These are phyloP conservation scores for Helicorthomorpha holstii DNA, from an alignment of 1,140 invertebrate genomes.

Conservation along the genomic window DNA sequence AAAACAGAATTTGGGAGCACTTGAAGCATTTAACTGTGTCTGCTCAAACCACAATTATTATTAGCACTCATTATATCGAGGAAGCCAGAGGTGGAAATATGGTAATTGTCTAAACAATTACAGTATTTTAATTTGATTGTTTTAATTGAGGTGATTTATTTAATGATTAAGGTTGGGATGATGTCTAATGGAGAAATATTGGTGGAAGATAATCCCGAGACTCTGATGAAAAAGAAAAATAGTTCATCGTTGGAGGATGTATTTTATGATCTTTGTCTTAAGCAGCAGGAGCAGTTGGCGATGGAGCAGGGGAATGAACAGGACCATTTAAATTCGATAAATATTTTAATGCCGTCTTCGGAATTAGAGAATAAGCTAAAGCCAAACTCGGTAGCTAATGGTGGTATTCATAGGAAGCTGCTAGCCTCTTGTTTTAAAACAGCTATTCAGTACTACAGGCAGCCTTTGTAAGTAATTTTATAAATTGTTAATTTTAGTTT, in stretches of 20 bases:
- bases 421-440: too few species aligned
- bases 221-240: slow-evolving; percentile 60
- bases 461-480: too few species aligned
- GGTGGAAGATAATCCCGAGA: slow-evolving; percentile 77
- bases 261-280: slow-evolving; percentile 76
- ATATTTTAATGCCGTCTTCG: too few species aligned
- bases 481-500: too few species aligned
- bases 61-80: slow-evolving; percentile 87
- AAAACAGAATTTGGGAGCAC: background rate
- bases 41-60: slow-evolving; percentile 70
- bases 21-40: slow-evolving; percentile 48
- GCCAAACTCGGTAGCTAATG: too few species aligned
- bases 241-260: slow-evolving; percentile 78
- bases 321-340: too few species aligned
- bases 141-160: background rate
- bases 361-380: too few species aligned
- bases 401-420: too few species aligned
- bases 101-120: slow-evolving; percentile 31
- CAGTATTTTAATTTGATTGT: background rate
- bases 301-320: too few species aligned
- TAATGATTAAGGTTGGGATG: slow-evolving; percentile 65
- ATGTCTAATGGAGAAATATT: slow-evolving; percentile 80
- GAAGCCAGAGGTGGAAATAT: slow-evolving; percentile 73
- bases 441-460: too few species aligned
- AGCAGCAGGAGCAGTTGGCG: too few species aligned